Conservation (phyloP, 1,140 invertebrate species). For the silkworm (Bombyx mori) region ASM3026992v2 NC_085129.1:19593501-19594000, state of each 20-base stretch:
- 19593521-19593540: no score
- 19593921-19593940: neutral
- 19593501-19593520: no score
- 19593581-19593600: no score
- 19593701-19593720: conserved; percentile 21
- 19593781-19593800: conserved; percentile 34
- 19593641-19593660: no score
- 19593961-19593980: neutral
- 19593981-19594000: neutral
- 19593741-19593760: conserved; percentile 57
- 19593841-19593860: neutral
- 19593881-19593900: neutral
- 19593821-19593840: conserved; percentile 1
- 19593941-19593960: neutral
- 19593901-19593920: no score
- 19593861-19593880: neutral
- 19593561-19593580: no score
- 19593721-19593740: conserved; percentile 30
- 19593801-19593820: conserved; percentile 6
- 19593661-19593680: no score
- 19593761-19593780: conserved; percentile 68
- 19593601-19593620: no score
- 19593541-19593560: no score
- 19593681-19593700: neutral
- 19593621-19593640: no score